Percentiles rank a stretch among this genome's conserved stretches.
Conservation (phyloP, 2,797 vertebrate species). For the Cossypha dichroa region DNA sequence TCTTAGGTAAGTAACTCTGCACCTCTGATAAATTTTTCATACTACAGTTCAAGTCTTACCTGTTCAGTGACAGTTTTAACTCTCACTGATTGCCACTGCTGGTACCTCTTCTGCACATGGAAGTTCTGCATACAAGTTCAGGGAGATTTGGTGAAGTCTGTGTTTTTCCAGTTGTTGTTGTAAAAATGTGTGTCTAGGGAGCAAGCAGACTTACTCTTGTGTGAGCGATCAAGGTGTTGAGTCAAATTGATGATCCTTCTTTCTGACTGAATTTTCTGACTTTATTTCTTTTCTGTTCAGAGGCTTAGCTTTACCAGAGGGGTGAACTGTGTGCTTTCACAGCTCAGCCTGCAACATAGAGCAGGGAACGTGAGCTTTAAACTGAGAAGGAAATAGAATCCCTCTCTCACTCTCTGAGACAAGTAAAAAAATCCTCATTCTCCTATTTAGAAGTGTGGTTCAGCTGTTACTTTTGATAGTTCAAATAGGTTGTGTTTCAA, state of each 20-base stretch:
- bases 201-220: not conserved
- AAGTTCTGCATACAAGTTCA: not conserved
- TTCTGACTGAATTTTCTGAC: not conserved
- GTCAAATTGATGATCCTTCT: not conserved
- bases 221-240: not conserved
- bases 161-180: not conserved
- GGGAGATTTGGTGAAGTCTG: not conserved
- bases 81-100: not conserved
- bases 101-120: not conserved
- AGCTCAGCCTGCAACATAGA: not conserved
- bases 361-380: not conserved
- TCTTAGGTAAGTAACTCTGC: not conserved
- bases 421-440: not conserved
- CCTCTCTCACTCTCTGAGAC: not conserved
- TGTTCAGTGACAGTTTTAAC: not conserved
- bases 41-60: not conserved
- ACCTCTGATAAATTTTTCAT: not conserved
- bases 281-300: not conserved
- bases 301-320: not conserved
- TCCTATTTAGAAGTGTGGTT: not conserved
- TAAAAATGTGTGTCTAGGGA: not conserved
- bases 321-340: not conserved
- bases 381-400: not conserved
- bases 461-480: not conserved
- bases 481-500: not conserved